phyloP scores from a whole-genome alignment of 2,888 invertebrate species.

The Lithophane socia region DNA sequence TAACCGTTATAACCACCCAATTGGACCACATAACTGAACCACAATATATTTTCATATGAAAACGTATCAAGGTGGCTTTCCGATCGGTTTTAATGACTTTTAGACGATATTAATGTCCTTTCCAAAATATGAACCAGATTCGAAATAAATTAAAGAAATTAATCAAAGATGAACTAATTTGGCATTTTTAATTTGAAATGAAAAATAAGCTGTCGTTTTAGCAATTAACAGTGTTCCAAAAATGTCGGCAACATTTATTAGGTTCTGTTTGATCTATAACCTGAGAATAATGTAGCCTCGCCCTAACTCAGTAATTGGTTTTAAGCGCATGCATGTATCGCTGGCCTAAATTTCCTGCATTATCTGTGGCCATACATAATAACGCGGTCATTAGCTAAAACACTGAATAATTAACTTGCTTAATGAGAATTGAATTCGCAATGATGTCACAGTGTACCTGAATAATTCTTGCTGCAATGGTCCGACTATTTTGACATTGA shows the following conservation, averaged over 20 bases:
- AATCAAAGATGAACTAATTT: conserved; percentile 39
- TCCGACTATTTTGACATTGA: conserved; percentile 23
- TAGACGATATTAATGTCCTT: conserved; percentile 33
- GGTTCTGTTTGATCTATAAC: conserved; percentile 50
- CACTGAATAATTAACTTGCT: conserved; percentile 49
- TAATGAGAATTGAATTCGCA: conserved; percentile 52
- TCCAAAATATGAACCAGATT: conserved; percentile 34
- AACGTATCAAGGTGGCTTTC: conserved; percentile 41
- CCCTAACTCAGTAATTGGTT: conserved; percentile 62
- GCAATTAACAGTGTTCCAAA: conserved; percentile 46
- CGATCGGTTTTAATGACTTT: conserved; percentile 30
- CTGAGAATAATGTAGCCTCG: conserved; percentile 48
- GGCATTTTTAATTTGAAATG: conserved; percentile 51
- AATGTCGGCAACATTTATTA: conserved; percentile 32
- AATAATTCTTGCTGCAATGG: conserved; percentile 10
- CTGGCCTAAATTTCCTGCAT: conserved; percentile 61
- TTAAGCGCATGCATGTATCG: conserved; percentile 49
- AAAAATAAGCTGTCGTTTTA: conserved; percentile 34
- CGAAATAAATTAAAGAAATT: conserved; percentile 43
- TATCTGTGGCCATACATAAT: conserved; percentile 55
- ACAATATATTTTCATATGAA: conserved; percentile 36
- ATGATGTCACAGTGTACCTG: conserved; percentile 17
- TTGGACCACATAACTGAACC: conserved; percentile 27
- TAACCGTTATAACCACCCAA: conserved; percentile 33
- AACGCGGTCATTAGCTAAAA: conserved; percentile 57